phyloP scores from a whole-genome alignment of 2,113 vertebrate species.

The crab-eating macaque (Macaca fascicularis) region T2T-MFA8v1.1 NC_088375.1:3672001-3672500 shows the following conservation, averaged over 20 bases:
- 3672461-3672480: not conserved
- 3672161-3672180: not conserved
- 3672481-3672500: constrained; percentile 17
- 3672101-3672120: not conserved
- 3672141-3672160: not conserved
- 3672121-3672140: constrained; percentile 5
- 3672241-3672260: not conserved
- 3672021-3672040: rapidly evolving
- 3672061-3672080: not conserved
- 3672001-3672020: not conserved
- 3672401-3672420: not conserved
- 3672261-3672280: not conserved
- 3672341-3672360: not conserved
- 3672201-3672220: constrained; percentile 24
- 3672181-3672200: not conserved
- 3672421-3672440: not conserved
- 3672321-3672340: not conserved
- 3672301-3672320: not conserved
- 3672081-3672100: not conserved
- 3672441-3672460: not conserved
- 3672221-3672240: not conserved
- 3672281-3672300: constrained; percentile 42
- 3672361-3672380: not conserved
- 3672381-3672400: not conserved
- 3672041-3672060: not conserved